A percentile compares a stretch with the other conserved stretches of the same genome.
phyloP scores from a whole-genome alignment of 2,888 invertebrate genomes.

The Stomorhina lunata region DNA sequence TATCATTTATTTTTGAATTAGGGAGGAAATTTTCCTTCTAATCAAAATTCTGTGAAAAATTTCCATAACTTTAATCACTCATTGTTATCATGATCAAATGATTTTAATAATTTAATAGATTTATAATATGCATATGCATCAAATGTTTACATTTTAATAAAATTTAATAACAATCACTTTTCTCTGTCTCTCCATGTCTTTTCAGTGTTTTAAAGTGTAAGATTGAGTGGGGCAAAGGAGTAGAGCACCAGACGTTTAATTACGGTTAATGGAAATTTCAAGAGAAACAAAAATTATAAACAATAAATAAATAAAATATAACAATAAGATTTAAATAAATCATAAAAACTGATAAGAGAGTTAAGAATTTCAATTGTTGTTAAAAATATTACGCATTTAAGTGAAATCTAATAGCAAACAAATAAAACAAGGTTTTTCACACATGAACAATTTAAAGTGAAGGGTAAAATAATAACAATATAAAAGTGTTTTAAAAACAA shows the following conservation, averaged over 20 bases:
- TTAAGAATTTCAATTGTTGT: too few species aligned
- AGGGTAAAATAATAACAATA: too few species aligned
- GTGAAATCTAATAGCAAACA: slow-evolving; percentile 17
- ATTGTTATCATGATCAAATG: too few species aligned
- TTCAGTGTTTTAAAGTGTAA: slow-evolving; percentile 31
- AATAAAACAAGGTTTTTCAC: background rate
- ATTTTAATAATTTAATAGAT: too few species aligned
- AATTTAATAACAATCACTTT: background rate
- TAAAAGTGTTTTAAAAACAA: too few species aligned
- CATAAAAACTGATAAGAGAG: background rate
- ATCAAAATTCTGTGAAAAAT: too few species aligned
- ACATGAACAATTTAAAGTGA: too few species aligned
- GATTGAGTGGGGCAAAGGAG: slow-evolving; percentile 19
- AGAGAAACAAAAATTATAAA: background rate
- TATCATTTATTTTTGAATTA: too few species aligned
- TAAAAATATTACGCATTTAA: slow-evolving; percentile 26
- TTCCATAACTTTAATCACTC: too few species aligned
- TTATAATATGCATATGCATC: too few species aligned
- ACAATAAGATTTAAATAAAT: background rate
- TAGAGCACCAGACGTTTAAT: slow-evolving; percentile 2
- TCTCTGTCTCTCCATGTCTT: slow-evolving; percentile 9
- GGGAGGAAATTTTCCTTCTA: too few species aligned
- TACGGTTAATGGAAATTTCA: slow-evolving; percentile 11
- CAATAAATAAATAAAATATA: background rate
- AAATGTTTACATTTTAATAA: background rate